These are phyloP conservation scores for Chelonus insularis DNA, from an alignment of 1,140 invertebrate species.

Conservation along the genomic window DNA sequence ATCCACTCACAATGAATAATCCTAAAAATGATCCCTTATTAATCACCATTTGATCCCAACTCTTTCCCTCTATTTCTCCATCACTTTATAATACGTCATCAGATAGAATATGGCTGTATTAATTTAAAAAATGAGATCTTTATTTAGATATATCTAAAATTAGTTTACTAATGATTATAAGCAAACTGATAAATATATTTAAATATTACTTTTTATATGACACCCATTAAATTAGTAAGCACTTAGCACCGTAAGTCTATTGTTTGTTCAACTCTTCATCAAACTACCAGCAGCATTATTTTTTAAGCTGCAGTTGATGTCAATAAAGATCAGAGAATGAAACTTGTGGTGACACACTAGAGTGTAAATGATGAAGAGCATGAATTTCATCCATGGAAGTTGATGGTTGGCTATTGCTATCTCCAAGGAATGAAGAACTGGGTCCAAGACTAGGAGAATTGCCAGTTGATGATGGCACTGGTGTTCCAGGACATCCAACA, in stretches of 20 bases:
- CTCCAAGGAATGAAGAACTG: constrained; percentile 49
- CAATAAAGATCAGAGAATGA: constrained; percentile 60
- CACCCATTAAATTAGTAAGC: background rate
- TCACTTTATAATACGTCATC: too few relatives aligned
- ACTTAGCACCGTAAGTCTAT: constrained; percentile 17
- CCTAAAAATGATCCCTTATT: too few relatives aligned
- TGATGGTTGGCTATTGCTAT: constrained; percentile 58
- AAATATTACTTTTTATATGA: background rate
- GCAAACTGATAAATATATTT: too few relatives aligned
- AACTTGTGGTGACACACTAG: constrained; percentile 56
- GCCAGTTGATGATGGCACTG: constrained; percentile 52
- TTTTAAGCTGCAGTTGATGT: constrained; percentile 43
- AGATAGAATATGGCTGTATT: too few relatives aligned
- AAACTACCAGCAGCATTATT: constrained; percentile 31
- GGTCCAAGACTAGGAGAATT: constrained; percentile 51
- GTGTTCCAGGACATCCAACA: constrained; percentile 53
- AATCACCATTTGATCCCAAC: too few relatives aligned
- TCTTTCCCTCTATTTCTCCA: too few relatives aligned
- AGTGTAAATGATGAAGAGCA: constrained; percentile 58
- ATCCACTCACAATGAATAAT: too few relatives aligned
- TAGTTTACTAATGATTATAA: too few relatives aligned
- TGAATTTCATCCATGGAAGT: constrained; percentile 58
- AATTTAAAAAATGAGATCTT: too few relatives aligned
- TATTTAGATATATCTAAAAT: too few relatives aligned
- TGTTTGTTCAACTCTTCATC: background rate